Evolutionary conservation across 2,888 invertebrate species (phyloP).

Genomic region (Netelia fuscicornis): DNA sequence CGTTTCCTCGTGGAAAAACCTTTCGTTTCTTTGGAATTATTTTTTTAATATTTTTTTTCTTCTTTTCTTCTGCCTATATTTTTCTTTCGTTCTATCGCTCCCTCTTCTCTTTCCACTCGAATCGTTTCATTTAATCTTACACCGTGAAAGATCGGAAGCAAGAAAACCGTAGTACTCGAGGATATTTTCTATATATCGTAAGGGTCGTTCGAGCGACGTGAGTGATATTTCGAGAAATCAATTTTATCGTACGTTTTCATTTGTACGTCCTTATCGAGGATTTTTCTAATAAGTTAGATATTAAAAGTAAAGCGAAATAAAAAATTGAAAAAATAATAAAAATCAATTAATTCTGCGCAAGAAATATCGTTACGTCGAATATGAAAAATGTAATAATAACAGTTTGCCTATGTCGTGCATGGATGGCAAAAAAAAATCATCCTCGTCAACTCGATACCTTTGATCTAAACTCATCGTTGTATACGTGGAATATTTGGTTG

Average conservation of each 20-base stretch:
- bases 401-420: conserved; percentile 14
- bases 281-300: conserved; percentile 3
- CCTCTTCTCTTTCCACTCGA: not conserved
- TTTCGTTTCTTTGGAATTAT: conserved; percentile 38
- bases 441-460: conserved; percentile 80
- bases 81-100: not conserved
- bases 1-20: conserved; percentile 65
- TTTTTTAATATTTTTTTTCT: conserved; percentile 14
- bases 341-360: not conserved
- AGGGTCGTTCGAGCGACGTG: conserved; percentile 18
- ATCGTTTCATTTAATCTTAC: conserved; percentile 41
- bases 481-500: not conserved
- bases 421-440: conserved; percentile 64
- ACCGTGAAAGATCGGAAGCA: conserved; percentile 33
- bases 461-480: conserved; percentile 77
- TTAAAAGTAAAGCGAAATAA: not conserved
- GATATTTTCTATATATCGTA: not conserved
- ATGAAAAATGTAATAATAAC: not conserved
- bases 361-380: not conserved
- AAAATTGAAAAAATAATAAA: not conserved
- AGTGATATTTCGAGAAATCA: conserved; percentile 34
- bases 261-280: conserved; percentile 11
- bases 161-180: conserved; percentile 42
- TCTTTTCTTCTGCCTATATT: not conserved
- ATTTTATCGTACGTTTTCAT: conserved; percentile 20